phyloP scores from a whole-genome alignment of 2,888 invertebrate genomes.

The Erynnis tages region DNA sequence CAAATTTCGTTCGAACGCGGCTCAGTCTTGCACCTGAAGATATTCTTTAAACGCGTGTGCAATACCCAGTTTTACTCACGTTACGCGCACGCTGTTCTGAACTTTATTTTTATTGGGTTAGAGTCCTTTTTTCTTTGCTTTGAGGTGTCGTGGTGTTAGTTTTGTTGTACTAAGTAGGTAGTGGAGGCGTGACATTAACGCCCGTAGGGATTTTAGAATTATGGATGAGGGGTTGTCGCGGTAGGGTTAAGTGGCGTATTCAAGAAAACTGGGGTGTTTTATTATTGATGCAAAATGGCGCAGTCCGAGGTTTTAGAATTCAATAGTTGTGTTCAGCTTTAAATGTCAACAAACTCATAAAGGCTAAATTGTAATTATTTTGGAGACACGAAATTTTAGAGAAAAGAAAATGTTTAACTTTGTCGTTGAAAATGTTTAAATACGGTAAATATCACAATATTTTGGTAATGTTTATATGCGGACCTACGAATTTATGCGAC shows the following conservation, averaged over 20 bases:
- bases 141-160: constrained; percentile 45
- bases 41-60: constrained; percentile 67
- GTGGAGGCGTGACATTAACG: constrained; percentile 78
- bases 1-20: constrained; percentile 29
- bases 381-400: no score
- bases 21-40: constrained; percentile 56
- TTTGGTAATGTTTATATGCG: no score
- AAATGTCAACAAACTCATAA: no score
- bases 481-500: no score
- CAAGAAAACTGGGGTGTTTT: constrained; percentile 55
- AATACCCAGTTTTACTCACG: constrained; percentile 55
- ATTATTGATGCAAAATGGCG: constrained; percentile 66
- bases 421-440: no score
- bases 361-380: no score
- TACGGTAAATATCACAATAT: no score
- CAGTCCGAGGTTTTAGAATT: constrained; percentile 31
- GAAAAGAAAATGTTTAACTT: no score
- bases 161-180: constrained; percentile 64
- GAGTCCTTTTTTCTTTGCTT: constrained; percentile 33
- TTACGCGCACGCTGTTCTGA: constrained; percentile 31
- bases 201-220: constrained; percentile 71
- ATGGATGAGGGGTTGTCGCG: constrained; percentile 71
- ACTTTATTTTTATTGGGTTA: constrained; percentile 31
- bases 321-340: constrained; percentile 20
- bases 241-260: constrained; percentile 68